Evolutionary conservation across 2,797 vertebrate species (phyloP), one percentile per base, ranked within the genome.

Genomic region (Peromyscus melanophrys): DNA sequence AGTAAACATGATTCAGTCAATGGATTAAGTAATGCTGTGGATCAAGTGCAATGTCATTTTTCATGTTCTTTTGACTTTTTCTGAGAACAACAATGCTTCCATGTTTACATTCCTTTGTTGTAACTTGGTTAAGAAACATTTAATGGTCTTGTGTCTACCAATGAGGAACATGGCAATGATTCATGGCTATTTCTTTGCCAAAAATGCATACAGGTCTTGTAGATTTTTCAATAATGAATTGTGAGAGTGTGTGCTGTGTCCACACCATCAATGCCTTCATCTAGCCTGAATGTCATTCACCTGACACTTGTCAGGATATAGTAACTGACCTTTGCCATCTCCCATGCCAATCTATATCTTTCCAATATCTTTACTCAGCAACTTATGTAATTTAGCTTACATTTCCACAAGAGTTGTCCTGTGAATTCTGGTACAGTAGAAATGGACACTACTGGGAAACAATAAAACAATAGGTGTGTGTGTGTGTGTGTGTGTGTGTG

Each of bases 31-130:
- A 92, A 89, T 86, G 4, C 75, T 37, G 46, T 17, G 11, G 31
- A 25, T 97, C 55, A 88, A 67, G n/a, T 71, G n/a, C 84, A 37
- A 73, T 86, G 69, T 34, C 7, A 89, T 73, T 96, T 95, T 34
- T 59, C 40, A 40, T 57, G 21, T 13, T 59, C 9, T 85, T 93
- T 86, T 95, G 59, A 67, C 34, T 75, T 86, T 90, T 82, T 59
- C 25, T 69, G 40, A 81, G 78, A 95, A 46, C 65, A 92, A 82
- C 85, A 97, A 83, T 87, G 31, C 52, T 55, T 13, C 16, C 81
- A 83, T 82, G 93, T 90, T 65, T 4, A 85, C 6, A 29, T 46
- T 86, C 12, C n/a, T 65, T 73, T 97, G 81, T 52, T 76, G 81
- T 78, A 85, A 78, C 16, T 89, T 11, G 61, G 6, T 91, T 67